Base-by-base conservation (phyloP, 2,888 invertebrate genomes). In the Stomorhina lunata region DNA sequence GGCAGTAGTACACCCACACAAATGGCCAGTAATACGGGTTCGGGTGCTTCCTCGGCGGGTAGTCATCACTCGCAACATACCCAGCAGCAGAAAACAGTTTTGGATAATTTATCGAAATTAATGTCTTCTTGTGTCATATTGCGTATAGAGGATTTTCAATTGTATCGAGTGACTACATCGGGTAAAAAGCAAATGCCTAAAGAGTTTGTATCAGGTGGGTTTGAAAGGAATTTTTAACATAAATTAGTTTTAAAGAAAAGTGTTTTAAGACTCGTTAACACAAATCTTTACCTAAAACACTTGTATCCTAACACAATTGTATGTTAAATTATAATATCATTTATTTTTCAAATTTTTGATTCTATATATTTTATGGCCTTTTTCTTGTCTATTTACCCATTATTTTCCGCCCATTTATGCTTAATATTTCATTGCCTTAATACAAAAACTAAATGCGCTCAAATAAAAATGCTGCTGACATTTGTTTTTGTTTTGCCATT, bases 121-220 rank as follows among this genome's bases (percentile, higher is more conserved):
- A 97, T 99, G 96, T 97, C 98, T 29, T 95, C 97, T 10, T 98
- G 98, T 90, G 94, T 97, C 40, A 94, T 99, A 34, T 92, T 99
- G 81, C 93, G 97, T 89, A 94, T 99, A 86, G 96, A 97, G 88
- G 98, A 99, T 90, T 96, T 99, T 88, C 95, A 95, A 7, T 93
- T 99, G 63, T 96, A 96, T 90, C 94, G 95, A 89, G 96, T 97
- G 25, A 96, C 96, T 1, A 96, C 96, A 1, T 93, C 94, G 12
- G 94, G 95, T 65, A 94, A 94, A 86, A 95, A 95, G 85, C 93
- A 94, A 85, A 92, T 93, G 82, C 94, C 95, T 17, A 97, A 97
- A 92, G 97, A 97, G 91, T 96, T 97, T 87, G 92, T 95, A 85
- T 92, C 94, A 90, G 95, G 95, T 95, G 92, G 77, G 80, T 76